A percentile compares a stretch with the other conserved stretches of the same genome.
Evolutionary conservation across 2,113 vertebrate genomes (phyloP).

Genomic region (Leucoraja erinaceus): DNA sequence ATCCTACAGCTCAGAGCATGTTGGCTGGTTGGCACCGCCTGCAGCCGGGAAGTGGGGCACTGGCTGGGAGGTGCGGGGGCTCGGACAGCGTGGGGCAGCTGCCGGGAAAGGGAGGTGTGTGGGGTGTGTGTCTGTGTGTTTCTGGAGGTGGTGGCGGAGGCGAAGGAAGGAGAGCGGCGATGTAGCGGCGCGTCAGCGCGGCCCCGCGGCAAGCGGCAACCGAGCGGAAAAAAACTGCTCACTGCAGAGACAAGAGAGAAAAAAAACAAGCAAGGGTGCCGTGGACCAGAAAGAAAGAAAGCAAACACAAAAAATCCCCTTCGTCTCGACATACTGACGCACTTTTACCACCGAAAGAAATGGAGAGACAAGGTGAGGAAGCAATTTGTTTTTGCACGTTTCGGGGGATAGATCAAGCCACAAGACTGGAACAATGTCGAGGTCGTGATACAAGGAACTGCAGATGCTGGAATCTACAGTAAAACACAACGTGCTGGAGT

Average conservation of each 20-base stretch:
- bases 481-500: too few relatives aligned
- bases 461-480: too few relatives aligned
- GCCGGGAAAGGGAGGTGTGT: background rate
- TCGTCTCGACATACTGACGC: conserved; percentile 5
- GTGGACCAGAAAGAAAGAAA: background rate
- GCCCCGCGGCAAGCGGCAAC: background rate
- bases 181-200: background rate
- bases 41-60: too few relatives aligned
- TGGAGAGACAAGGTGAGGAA: conserved; percentile 19
- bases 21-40: too few relatives aligned
- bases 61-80: too few relatives aligned
- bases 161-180: background rate
- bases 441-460: too few relatives aligned
- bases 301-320: background rate
- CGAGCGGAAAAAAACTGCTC: conserved; percentile 16
- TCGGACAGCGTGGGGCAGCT: too few relatives aligned
- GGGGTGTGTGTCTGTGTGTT: background rate
- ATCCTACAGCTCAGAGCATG: too few relatives aligned
- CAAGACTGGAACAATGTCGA: too few relatives aligned
- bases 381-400: background rate
- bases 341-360: conserved; percentile 6
- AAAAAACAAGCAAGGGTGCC: background rate
- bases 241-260: background rate
- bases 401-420: background rate
- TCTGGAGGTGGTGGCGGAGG: background rate